Conservation (phyloP, 2,797 vertebrate genomes). For the Ciconia nigra region DNA sequence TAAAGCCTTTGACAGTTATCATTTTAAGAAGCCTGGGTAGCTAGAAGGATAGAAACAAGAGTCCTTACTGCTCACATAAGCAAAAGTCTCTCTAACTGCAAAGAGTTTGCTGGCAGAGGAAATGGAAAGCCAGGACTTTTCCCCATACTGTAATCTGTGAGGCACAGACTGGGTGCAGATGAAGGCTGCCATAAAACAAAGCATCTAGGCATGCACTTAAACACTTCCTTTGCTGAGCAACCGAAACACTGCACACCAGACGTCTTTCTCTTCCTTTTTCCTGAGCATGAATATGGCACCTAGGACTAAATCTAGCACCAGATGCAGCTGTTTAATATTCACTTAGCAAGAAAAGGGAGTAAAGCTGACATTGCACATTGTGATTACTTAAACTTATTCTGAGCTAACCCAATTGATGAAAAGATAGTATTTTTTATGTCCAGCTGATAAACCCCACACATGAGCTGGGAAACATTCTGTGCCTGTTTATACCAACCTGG, state of each 20-base stretch:
- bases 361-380: not conserved
- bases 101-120: not conserved
- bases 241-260: not conserved
- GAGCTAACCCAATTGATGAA: not conserved
- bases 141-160: not conserved
- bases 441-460: not conserved
- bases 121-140: not conserved
- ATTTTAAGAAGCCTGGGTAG: not conserved
- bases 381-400: not conserved
- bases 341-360: not conserved
- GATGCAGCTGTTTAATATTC: not conserved
- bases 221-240: slow-evolving; percentile 19
- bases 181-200: not conserved
- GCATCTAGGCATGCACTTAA: not conserved
- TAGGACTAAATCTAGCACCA: slow-evolving; percentile 3
- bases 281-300: not conserved
- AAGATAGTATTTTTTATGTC: not conserved
- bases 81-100: not conserved
- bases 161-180: not conserved
- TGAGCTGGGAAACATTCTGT: not conserved
- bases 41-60: not conserved
- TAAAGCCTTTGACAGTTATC: not conserved
- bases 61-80: not conserved
- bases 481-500: not conserved
- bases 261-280: slow-evolving; percentile 10